phyloP scores from a whole-genome alignment of 2,888 invertebrate species.

The Caenorhabditis japonica region DNA sequence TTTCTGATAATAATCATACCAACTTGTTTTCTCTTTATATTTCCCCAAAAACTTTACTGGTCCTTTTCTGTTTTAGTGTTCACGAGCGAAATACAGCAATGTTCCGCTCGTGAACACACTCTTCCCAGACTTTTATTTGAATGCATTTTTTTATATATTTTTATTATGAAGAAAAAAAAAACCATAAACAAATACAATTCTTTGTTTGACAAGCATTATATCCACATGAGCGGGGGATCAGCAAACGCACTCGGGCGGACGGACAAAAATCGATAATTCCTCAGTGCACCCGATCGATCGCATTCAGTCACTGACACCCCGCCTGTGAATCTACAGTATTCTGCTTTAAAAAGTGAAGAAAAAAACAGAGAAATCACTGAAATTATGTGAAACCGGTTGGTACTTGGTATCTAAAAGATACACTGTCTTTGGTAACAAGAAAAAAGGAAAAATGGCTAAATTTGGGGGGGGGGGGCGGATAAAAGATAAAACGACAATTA shows the following conservation, averaged over 20 bases:
- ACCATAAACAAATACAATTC: conserved; percentile 1
- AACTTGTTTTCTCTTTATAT: neutral
- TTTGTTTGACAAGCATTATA: conserved; percentile 12
- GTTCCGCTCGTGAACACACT: too few species aligned
- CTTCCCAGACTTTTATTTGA: conserved; percentile 11
- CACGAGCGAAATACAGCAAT: too few species aligned
- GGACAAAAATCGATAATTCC: too few species aligned
- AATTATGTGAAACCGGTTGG: conserved; percentile 36
- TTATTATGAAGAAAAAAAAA: conserved; percentile 6
- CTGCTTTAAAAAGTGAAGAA: neutral
- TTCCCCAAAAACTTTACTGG: too few species aligned
- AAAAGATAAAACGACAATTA: conserved; percentile 8
- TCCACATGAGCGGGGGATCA: too few species aligned
- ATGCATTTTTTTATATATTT: conserved; percentile 4
- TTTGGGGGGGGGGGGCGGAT: neutral
- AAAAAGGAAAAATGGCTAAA: neutral
- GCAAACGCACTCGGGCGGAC: too few species aligned
- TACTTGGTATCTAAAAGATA: conserved; percentile 21
- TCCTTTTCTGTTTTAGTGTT: too few species aligned
- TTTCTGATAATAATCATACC: neutral
- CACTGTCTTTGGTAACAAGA: conserved; percentile 14
- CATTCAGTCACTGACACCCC: too few species aligned
- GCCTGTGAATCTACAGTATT: too few species aligned
- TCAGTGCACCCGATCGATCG: too few species aligned
- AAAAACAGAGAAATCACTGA: neutral